Percentiles rank a stretch among this genome's conserved stretches.
Conservation (phyloP, 2,888 invertebrate species). For the Andrena bicolor region DNA sequence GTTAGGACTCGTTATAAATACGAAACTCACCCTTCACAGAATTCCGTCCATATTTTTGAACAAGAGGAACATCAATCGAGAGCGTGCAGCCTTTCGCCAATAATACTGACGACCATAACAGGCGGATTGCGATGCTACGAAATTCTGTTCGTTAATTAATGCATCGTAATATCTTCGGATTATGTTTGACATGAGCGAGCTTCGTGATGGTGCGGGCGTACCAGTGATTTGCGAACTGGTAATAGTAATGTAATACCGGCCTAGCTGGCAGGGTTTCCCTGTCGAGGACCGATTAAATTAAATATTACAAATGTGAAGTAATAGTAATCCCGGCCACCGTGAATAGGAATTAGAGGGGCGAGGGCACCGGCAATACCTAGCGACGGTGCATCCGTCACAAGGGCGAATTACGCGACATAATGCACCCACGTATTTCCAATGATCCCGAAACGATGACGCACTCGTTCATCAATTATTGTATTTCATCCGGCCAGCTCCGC, state of each 20-base stretch:
- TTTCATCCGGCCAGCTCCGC: not conserved
- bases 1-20: no score
- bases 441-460: conserved; percentile 12
- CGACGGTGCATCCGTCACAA: conserved; percentile 4
- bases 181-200: conserved; percentile 27
- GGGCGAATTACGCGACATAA: conserved; percentile 9
- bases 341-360: conserved; percentile 9
- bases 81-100: not conserved
- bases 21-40: not conserved
- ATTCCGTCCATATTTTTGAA: not conserved
- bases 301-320: conserved; percentile 32
- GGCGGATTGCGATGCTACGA: conserved; percentile 7
- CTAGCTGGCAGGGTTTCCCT: not conserved
- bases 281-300: conserved; percentile 15
- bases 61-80: not conserved
- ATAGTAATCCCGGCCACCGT: conserved; percentile 16
- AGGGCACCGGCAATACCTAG: not conserved
- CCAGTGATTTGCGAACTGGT: conserved; percentile 8
- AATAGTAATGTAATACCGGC: conserved; percentile 8
- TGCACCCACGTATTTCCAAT: conserved; percentile 2
- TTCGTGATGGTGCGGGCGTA: conserved; percentile 2
- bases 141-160: conserved; percentile 48
- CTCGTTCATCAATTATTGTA: conserved; percentile 24
- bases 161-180: conserved; percentile 56
- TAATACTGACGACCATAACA: conserved; percentile 5